A percentile compares a stretch with the other conserved stretches of the same genome.
These are phyloP conservation scores for Pteropus alecto DNA, from an alignment of 2,113 vertebrate species.

Conservation along the genomic window DNA sequence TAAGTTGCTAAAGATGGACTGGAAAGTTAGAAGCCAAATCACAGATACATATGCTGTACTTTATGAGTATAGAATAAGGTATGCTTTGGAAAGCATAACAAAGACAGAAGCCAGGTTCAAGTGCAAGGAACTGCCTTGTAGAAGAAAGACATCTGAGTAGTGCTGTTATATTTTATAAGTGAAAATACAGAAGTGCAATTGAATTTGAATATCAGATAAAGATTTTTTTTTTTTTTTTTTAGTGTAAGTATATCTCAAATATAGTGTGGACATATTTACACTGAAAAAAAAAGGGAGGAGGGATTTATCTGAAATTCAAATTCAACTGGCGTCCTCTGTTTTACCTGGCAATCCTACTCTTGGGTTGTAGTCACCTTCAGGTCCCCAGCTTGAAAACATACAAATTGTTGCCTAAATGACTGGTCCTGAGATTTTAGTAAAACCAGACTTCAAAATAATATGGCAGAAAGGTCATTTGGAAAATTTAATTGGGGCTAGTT, in stretches of 20 bases:
- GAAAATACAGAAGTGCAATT: background rate
- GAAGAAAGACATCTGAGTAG: background rate
- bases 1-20: background rate
- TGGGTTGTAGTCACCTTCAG: background rate
- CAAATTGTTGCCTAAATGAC: background rate
- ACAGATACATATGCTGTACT: background rate
- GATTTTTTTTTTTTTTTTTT: background rate
- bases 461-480: background rate
- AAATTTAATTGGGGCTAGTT: background rate
- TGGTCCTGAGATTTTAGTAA: background rate
- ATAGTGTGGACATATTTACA: background rate
- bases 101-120: background rate
- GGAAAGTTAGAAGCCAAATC: background rate
- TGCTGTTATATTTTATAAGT: background rate
- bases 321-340: background rate
- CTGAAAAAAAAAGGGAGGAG: background rate
- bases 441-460: background rate
- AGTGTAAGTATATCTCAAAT: background rate
- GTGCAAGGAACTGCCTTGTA: background rate
- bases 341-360: background rate
- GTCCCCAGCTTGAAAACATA: background rate
- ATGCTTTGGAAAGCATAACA: background rate
- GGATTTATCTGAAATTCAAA: background rate
- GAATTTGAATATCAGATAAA: background rate
- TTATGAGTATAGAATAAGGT: background rate